Base-by-base conservation (phyloP, 2,888 invertebrate species). In the Drosophila borborema region DNA sequence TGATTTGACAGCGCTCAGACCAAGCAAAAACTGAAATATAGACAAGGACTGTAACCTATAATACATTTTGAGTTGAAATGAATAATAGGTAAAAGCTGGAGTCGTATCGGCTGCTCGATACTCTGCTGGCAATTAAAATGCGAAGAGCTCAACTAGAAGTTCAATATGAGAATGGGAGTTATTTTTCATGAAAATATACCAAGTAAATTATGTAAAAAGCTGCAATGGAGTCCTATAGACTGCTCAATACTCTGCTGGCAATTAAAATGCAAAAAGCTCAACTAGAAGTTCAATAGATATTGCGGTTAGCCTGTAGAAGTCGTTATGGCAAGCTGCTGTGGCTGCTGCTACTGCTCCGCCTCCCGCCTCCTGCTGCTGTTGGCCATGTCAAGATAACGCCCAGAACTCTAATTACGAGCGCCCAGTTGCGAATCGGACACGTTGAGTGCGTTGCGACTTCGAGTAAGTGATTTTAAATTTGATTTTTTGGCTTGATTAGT, bases 401-500 rank as follows among this genome's bases (percentile, higher is more conserved):
- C 51, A 36, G 4, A 23, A 18, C 51, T 51, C 51, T 51, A 18
- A 36, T 23, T 18, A 28, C n/a, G n/a, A n/a, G n/a, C 38, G 46
- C 23, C 46, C 46, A 46, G 48, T 9, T 45, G 46, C 46, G 46
- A 46, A 23, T 23, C 14, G 46, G 7, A 20, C 45, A 45, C 20
- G 20, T 55, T n/a, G 36, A 28, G 36, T n/a, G 46, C 23, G 34
- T 16, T 38, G 31, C 45, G 66, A 7, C 46, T 12, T 41, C 14
- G 18, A 40, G 54, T 12, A 54, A 40, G 38, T 64, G 67, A 34
- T 38, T 65, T 64, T 59, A 73, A 73, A 80, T 79, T 67, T 70
- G 46, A 48, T 48, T 69, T 58, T 66, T 71, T 66, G 64, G 76
- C 59, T 65, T 48, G 66, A 69, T 48, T 64, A 72, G 48, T 73